phyloP scores from a whole-genome alignment of 2,797 vertebrate genomes.

The Pseudochirops corinnae region DNA sequence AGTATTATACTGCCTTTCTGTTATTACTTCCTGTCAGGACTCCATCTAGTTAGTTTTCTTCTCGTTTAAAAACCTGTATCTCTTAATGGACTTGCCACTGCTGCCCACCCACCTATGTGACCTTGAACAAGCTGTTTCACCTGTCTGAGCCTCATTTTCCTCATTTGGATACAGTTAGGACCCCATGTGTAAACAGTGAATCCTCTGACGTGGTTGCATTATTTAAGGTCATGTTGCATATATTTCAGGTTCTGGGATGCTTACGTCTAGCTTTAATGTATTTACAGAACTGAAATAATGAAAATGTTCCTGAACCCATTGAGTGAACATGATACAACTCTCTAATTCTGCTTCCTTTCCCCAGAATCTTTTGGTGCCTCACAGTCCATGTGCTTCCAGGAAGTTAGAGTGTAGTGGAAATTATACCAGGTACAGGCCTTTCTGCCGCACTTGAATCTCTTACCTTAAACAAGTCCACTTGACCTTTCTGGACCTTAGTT shows the following conservation, averaged over 20 bases:
- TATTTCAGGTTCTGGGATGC: not conserved
- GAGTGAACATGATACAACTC: not conserved
- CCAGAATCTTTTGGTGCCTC: not conserved
- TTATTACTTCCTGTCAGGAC: too few relatives aligned
- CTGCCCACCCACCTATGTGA: not conserved
- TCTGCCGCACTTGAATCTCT: not conserved
- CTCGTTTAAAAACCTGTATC: not conserved
- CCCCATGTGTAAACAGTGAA: not conserved
- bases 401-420: not conserved
- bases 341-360: not conserved
- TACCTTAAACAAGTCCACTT: not conserved
- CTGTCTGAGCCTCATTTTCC: not conserved
- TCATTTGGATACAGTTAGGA: not conserved
- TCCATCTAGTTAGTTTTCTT: too few relatives aligned
- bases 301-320: not conserved
- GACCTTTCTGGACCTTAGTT: not conserved
- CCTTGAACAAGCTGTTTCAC: not conserved
- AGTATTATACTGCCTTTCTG: too few relatives aligned
- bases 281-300: not conserved
- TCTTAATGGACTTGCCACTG: not conserved
- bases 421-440: not conserved
- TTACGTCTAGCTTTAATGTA: not conserved
- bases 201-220: not conserved
- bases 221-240: not conserved
- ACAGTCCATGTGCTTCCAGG: not conserved